Evolutionary conservation across 1,140 invertebrate genomes (phyloP).

Genomic region (Phymastichus coffea): DNA sequence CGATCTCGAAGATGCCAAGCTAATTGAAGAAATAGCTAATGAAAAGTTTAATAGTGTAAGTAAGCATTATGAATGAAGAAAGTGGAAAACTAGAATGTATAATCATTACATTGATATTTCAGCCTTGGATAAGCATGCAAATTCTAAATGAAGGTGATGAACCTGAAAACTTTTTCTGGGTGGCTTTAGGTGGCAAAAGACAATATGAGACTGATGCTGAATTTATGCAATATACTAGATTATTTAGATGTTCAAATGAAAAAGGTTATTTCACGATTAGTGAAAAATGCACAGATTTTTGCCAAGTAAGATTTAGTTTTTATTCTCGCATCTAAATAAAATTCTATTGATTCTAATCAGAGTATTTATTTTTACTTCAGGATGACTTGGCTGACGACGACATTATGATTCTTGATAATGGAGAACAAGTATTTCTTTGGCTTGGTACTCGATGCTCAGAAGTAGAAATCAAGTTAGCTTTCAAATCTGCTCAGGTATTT

Average conservation of each 20-base stretch:
- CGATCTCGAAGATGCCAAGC: constrained; percentile 82
- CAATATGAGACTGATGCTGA: constrained; percentile 88
- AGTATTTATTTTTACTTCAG: constrained; percentile 51
- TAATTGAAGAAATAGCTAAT: constrained; percentile 92
- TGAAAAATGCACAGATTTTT: constrained; percentile 99
- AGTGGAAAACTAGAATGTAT: not conserved
- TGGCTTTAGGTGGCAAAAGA: constrained; percentile 89
- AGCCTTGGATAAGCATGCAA: constrained; percentile 82
- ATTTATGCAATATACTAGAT: constrained; percentile 90
- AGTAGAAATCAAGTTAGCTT: constrained; percentile 98
- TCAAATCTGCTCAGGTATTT: constrained; percentile 93
- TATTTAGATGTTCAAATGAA: constrained; percentile 99
- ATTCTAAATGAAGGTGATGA: constrained; percentile 95
- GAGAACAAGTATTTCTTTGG: constrained; percentile 97
- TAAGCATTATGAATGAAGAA: not conserved
- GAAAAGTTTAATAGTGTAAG: constrained; percentile 85
- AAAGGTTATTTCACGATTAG: constrained; percentile 99
- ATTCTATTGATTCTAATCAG: no score
- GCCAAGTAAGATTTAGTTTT: constrained; percentile 77
- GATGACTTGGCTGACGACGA: constrained; percentile 99
- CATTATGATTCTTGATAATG: constrained; percentile 99
- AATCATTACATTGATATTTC: constrained; percentile 6
- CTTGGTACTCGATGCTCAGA: constrained; percentile 93
- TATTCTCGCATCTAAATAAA: no score
- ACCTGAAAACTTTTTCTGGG: constrained; percentile 99